phyloP scores from a whole-genome alignment of 2,797 vertebrate genomes.

The Gadopsis marmoratus region DNA sequence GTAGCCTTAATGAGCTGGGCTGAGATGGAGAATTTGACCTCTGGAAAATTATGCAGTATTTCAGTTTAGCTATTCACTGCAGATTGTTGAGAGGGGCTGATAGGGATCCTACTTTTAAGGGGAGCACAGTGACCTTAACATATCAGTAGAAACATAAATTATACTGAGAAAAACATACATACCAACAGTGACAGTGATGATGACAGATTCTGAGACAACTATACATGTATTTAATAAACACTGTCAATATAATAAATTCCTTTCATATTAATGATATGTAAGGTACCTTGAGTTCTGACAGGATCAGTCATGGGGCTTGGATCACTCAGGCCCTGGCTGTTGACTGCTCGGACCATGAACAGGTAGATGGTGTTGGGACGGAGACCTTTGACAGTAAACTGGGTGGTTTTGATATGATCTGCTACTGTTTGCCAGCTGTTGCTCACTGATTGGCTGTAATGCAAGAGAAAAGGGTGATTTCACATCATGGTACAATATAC shows the following conservation, averaged over 20 bases:
- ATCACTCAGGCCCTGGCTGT: constrained; percentile 95
- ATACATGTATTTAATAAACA: neutral
- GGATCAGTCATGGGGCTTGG: constrained; percentile 98
- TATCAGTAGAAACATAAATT: constrained; percentile 33
- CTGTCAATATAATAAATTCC: constrained; percentile 47
- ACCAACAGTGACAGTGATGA: neutral
- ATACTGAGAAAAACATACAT: constrained; percentile 16
- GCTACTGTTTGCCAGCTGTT: constrained; percentile 99
- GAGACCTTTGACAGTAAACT: constrained; percentile 92
- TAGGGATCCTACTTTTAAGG: constrained; percentile 41
- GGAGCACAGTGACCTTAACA: constrained; percentile 20
- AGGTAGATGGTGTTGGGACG: constrained; percentile 98
- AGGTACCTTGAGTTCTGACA: constrained; percentile 96
- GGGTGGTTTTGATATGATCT: constrained; percentile 94
- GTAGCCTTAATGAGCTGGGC: constrained; percentile 73
- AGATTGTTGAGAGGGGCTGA: constrained; percentile 45
- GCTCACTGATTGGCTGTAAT: constrained; percentile 96
- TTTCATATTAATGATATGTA: constrained; percentile 63
- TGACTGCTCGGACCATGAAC: constrained; percentile 98
- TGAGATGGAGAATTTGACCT: constrained; percentile 67
- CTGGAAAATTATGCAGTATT: constrained; percentile 59
- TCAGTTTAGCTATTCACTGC: constrained; percentile 42
- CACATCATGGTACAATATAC: neutral
- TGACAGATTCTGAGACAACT: neutral
- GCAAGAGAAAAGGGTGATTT: constrained; percentile 19